phyloP scores from a whole-genome alignment of 2,797 vertebrate species.

The Dicrostonyx torquatus region DNA sequence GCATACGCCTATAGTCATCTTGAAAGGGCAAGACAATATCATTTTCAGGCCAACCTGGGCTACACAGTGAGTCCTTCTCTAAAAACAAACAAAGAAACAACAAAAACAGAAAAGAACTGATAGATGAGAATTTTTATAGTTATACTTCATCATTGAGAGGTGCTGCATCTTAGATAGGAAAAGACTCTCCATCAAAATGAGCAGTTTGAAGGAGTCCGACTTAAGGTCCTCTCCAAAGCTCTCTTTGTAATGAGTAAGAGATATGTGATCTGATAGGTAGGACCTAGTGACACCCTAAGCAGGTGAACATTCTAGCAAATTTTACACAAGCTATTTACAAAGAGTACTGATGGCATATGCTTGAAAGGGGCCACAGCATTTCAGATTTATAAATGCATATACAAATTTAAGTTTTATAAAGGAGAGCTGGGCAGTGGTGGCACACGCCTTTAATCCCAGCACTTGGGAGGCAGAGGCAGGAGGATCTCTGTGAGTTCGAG shows the following conservation, averaged over 20 bases:
- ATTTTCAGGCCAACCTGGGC: not conserved
- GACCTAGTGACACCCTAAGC: not conserved
- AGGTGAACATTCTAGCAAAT: not conserved
- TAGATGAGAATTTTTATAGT: not conserved
- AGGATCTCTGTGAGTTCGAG: too few species aligned
- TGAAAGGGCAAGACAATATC: not conserved
- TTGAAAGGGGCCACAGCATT: not conserved
- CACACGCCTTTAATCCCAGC: too few species aligned
- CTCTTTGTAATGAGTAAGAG: not conserved
- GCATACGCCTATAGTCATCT: not conserved
- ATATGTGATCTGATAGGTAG: not conserved
- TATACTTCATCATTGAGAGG: not conserved
- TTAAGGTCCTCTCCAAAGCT: not conserved
- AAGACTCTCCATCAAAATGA: not conserved
- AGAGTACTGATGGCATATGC: not conserved
- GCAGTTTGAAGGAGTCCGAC: not conserved
- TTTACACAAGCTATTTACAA: not conserved
- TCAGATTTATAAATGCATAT: not conserved
- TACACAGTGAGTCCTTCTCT: not conserved
- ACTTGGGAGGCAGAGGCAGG: too few species aligned
- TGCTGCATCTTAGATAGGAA: not conserved
- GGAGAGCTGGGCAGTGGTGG: not conserved
- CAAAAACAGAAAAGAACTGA: not conserved
- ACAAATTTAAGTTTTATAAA: not conserved
- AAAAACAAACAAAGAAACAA: not conserved